Evolutionary conservation across 2,797 vertebrate genomes (phyloP).

Genomic region (Tokudaia muenninki): DNA sequence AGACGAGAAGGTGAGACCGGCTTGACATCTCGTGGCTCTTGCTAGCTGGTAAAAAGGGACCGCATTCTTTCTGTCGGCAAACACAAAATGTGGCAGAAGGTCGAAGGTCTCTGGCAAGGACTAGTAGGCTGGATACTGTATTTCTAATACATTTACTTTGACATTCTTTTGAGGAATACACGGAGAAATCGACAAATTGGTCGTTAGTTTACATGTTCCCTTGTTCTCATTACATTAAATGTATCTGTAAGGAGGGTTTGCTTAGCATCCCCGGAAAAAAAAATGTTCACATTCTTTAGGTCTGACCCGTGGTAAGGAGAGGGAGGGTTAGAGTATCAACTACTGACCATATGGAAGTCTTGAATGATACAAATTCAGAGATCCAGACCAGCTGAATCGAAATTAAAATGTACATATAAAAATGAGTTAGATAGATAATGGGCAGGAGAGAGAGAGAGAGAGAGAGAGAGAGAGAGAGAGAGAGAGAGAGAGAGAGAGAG

Average conservation of each 20-base stretch:
- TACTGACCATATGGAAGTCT: slow-evolving; percentile 89
- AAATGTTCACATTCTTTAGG: slow-evolving; percentile 97
- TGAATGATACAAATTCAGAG: slow-evolving; percentile 89
- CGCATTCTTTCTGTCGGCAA: slow-evolving; percentile 75
- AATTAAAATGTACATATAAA: slow-evolving; percentile 88
- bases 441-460: slow-evolving; percentile 65
- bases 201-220: slow-evolving; percentile 87
- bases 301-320: slow-evolving; percentile 91
- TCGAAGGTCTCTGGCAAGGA: slow-evolving; percentile 88
- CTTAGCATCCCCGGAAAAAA: slow-evolving; percentile 90
- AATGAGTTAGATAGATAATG: slow-evolving; percentile 81
- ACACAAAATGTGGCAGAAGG: slow-evolving; percentile 81
- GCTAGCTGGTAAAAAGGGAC: slow-evolving; percentile 45
- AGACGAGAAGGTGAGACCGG: background rate
- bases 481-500: slow-evolving; percentile 47
- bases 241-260: slow-evolving; percentile 88
- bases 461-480: slow-evolving; percentile 65
- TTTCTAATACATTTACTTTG: slow-evolving; percentile 88
- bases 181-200: slow-evolving; percentile 82
- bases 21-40: background rate
- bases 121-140: slow-evolving; percentile 86
- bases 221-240: slow-evolving; percentile 88
- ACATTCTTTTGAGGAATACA: slow-evolving; percentile 87
- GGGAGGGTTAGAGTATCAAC: slow-evolving; percentile 87
- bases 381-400: slow-evolving; percentile 96